Evolutionary conservation across 1,140 invertebrate species (phyloP), one percentile per base, ranked within the genome.

Genomic region (Temnothorax nylanderi): DNA sequence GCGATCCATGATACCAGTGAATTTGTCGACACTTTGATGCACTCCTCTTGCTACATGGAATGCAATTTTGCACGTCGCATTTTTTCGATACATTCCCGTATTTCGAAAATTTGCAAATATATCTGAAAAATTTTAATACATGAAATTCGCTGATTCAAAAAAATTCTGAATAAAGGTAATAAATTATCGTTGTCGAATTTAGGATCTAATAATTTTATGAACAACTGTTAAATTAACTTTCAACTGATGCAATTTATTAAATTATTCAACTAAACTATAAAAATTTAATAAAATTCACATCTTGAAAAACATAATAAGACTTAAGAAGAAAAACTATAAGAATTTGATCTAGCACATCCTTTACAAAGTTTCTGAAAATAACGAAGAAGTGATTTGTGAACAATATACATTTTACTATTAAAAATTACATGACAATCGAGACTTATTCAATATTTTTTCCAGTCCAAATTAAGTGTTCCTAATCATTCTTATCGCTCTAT

Each of bases 41-140:
- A n/a, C 4, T 67, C 21, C 32, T 44, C 11, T 69, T 47, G 44
- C 21, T 49, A 16, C 13, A 5, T 26, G 65, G 41, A 69, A 69
- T 69, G 65, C 65, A 69, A 69, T 47, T 69, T 69, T 49, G 65
- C 13, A n/a, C 41, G 6, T 26, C 4, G 65, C 11, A 69, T 47
- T 49, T 69, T 69, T 69, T 69, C n/a, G 10, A 67, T 67, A 67
- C 37, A 44, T 67, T 41, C n/a, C 5, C 10, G 8, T 2, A 13
- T 41, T 41, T 44, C n/a, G n/a, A 21, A 67, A 44, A 10, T 67
- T 67, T 1, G 4, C 37, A 44, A 67, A 44, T 44, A 44, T 44
- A 67, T 67, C 6, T 11, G 11, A 0, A 21, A 44, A 21, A 67
- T 69, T 47, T 69, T 47, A 26, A 7, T 47, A 18, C 5, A 16